Evolutionary conservation across 2,888 invertebrate species (phyloP).

Genomic region (Ormia ochracea): DNA sequence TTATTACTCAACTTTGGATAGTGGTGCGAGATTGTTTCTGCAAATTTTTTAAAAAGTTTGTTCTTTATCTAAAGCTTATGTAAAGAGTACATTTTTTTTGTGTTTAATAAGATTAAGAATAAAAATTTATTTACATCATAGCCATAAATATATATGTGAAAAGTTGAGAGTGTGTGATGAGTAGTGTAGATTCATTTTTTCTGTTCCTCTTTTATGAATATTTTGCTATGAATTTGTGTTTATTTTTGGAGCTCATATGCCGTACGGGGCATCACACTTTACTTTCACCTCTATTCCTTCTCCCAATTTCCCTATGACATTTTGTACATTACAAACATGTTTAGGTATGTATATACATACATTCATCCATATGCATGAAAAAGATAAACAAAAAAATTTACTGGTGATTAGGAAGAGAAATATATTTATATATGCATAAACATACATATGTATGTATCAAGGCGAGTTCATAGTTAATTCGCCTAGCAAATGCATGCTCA

Average conservation of each 20-base stretch:
- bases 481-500: background rate
- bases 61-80: background rate
- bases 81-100: background rate
- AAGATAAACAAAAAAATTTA: too few relatives aligned
- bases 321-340: slow-evolving; percentile 25
- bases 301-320: background rate
- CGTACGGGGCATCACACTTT: slow-evolving; percentile 48
- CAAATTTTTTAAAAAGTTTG: background rate
- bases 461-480: too few relatives aligned
- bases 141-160: background rate
- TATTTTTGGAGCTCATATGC: slow-evolving; percentile 61
- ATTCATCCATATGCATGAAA: too few relatives aligned
- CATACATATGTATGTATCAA: too few relatives aligned
- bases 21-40: background rate
- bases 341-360: too few relatives aligned
- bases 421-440: too few relatives aligned
- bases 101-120: background rate
- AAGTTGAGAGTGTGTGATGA: slow-evolving; percentile 5
- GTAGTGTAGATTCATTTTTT: slow-evolving; percentile 26
- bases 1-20: slow-evolving; percentile 7
- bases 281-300: slow-evolving; percentile 29
- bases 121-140: too few relatives aligned
- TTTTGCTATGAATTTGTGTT: slow-evolving; percentile 47
- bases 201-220: slow-evolving; percentile 9
- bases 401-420: too few relatives aligned